A percentile compares a stretch with the other conserved stretches of the same genome.
Evolutionary conservation across 1,140 invertebrate species (phyloP).

Genomic region (Drosophila albomicans): DNA sequence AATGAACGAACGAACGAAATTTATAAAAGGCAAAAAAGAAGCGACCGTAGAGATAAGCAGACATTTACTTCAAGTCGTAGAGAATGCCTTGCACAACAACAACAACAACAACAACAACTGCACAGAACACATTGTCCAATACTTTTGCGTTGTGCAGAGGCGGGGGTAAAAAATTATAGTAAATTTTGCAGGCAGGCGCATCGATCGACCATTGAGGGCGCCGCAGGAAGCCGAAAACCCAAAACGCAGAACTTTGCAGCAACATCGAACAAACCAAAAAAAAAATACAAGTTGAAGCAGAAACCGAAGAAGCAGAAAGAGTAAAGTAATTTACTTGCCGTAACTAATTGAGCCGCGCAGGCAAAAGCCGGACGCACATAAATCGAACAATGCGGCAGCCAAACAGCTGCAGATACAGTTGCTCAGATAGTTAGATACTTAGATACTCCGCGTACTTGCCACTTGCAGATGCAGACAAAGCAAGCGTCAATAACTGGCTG

Average conservation of each 20-base stretch:
- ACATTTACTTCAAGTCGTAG: conserved; percentile 15
- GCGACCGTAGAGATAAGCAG: conserved; percentile 29
- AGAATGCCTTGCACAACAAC: conserved; percentile 38
- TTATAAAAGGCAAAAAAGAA: conserved; percentile 2
- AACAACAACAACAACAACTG: not conserved
- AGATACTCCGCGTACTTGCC: not conserved
- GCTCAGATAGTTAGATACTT: conserved; percentile 22
- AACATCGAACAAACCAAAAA: conserved; percentile 1
- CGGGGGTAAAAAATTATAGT: conserved; percentile 41
- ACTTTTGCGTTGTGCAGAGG: not conserved
- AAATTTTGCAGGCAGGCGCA: conserved; percentile 38
- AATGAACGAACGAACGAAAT: not conserved
- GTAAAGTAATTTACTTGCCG: conserved; percentile 73
- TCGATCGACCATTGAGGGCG: conserved; percentile 14
- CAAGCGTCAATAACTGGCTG: conserved; percentile 27
- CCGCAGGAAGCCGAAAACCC: conserved; percentile 52
- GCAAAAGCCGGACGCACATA: conserved; percentile 54
- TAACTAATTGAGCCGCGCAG: conserved; percentile 75
- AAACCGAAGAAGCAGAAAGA: conserved; percentile 19
- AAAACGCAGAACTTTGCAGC: conserved; percentile 40
- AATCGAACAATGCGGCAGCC: conserved; percentile 65
- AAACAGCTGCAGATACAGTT: conserved; percentile 20
- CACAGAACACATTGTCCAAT: conserved; percentile 30
- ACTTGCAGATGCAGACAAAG: conserved; percentile 26
- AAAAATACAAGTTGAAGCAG: not conserved